A percentile compares a stretch with the other conserved stretches of the same genome.
Evolutionary conservation across 2,797 vertebrate genomes (phyloP).

Genomic region (Sebastes kiyomatsui): DNA sequence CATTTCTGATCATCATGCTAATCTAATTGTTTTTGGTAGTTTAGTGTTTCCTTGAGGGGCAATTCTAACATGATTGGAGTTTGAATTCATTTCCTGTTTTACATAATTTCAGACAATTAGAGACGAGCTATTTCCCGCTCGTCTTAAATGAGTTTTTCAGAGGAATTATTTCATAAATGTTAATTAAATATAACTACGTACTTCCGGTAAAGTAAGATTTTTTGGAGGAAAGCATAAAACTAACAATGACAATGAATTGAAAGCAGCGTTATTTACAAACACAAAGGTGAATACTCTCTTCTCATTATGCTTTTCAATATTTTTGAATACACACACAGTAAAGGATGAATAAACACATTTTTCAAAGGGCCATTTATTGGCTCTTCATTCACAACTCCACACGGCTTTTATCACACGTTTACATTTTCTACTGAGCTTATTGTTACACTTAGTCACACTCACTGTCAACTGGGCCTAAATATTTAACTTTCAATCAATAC

Average conservation of each 20-base stretch:
- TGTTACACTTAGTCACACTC: background rate
- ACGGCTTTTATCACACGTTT: background rate
- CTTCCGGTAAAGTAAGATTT: background rate
- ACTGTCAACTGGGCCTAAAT: background rate
- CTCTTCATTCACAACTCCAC: background rate
- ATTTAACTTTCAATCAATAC: background rate
- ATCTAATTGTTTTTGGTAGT: background rate
- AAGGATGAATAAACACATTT: background rate
- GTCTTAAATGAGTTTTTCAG: background rate
- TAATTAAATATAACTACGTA: background rate
- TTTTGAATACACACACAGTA: background rate
- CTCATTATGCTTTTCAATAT: background rate
- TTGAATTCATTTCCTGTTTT: constrained; percentile 11
- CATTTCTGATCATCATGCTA: background rate
- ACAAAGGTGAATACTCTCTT: background rate
- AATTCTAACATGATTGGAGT: background rate
- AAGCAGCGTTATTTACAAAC: background rate
- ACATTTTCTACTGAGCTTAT: background rate
- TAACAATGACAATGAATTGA: background rate
- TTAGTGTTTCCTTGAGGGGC: background rate
- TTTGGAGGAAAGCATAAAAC: background rate
- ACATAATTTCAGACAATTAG: background rate
- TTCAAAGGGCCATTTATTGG: background rate
- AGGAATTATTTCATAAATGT: background rate
- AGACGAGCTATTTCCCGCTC: background rate